phyloP scores from a whole-genome alignment of 2,113 vertebrate genomes.

The Acrocephalus kingi region DNA sequence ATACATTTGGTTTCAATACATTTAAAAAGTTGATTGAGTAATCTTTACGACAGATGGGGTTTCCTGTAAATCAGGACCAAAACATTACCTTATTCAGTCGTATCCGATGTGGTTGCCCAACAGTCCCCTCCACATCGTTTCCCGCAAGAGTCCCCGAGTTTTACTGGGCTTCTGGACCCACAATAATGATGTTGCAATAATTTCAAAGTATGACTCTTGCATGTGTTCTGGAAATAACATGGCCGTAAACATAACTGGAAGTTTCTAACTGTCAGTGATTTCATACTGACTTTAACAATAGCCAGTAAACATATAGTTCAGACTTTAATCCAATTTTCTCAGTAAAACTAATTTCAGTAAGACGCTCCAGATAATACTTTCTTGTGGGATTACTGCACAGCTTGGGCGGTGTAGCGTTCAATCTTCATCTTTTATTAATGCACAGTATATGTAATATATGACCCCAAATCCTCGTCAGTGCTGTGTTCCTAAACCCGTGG shows the following conservation, averaged over 20 bases:
- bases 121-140: neutral
- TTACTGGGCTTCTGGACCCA: conserved; percentile 16
- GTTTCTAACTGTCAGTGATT: conserved; percentile 14
- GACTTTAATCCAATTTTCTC: conserved; percentile 7
- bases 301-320: neutral
- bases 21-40: neutral
- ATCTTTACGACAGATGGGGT: neutral
- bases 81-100: conserved; percentile 10
- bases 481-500: neutral
- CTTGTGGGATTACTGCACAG: neutral
- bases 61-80: conserved; percentile 27
- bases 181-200: neutral
- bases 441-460: neutral
- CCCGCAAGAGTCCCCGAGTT: neutral
- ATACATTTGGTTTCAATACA: conserved; percentile 43
- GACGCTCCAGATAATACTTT: neutral
- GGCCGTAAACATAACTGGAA: conserved; percentile 9
- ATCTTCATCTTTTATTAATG: conserved; percentile 15
- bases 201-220: conserved; percentile 6
- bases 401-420: conserved; percentile 32
- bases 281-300: conserved; percentile 41
- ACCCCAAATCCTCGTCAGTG: neutral
- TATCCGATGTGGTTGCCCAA: conserved; percentile 1
- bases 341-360: conserved; percentile 3
- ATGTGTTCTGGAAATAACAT: conserved; percentile 24